Base-by-base conservation (phyloP, 1,140 invertebrate species). In the Oscheius sp. region DNA sequence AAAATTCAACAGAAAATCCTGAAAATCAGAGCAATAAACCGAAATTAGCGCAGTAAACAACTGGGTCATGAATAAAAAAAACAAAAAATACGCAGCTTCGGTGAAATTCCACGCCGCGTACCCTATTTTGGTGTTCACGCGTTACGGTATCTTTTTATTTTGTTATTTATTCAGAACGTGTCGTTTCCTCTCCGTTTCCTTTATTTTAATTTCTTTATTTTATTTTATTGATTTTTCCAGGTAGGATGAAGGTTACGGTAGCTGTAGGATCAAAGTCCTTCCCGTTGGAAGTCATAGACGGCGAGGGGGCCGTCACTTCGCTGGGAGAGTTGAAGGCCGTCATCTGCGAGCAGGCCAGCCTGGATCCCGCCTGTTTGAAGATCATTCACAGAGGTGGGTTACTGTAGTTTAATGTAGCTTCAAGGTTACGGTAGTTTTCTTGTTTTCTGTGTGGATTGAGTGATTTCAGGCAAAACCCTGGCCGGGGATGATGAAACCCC, bases 381-480 rank as follows among this genome's bases (percentile, higher is more conserved):
- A n/a, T 71, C n/a, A 28, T 71, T 3, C 69, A 71, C 20, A 62
- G 69, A 71, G 69, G 69, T 70, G 2, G 4, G 46, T 61, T 36
- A 18, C 23, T 59, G 1, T 49, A 26, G 3, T 67, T 58, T 28
- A 32, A 13, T 32, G 26, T 10, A 4, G n/a, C 34, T 55, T 34
- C 20, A 23, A 55, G 23, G 26, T 20, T 58, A 28, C 34, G 20
- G 31, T 20, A 2, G 2, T 18, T 18, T n/a, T 3, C 15, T 65
- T 32, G 29, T 2, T 35, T 1, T 59, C 2, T 55, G 10, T n/a
- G n/a, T n/a, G n/a, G n/a, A n/a, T n/a, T n/a, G n/a, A n/a, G n/a
- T n/a, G n/a, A n/a, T 55, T 70, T 32, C 55, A 70, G 68, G 68
- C 23, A 71, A 71, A 31, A 61, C 58, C 18, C 42, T 71, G 23